Base-by-base conservation (phyloP, 2,797 vertebrate genomes). In the Sparus aurata region DNA sequence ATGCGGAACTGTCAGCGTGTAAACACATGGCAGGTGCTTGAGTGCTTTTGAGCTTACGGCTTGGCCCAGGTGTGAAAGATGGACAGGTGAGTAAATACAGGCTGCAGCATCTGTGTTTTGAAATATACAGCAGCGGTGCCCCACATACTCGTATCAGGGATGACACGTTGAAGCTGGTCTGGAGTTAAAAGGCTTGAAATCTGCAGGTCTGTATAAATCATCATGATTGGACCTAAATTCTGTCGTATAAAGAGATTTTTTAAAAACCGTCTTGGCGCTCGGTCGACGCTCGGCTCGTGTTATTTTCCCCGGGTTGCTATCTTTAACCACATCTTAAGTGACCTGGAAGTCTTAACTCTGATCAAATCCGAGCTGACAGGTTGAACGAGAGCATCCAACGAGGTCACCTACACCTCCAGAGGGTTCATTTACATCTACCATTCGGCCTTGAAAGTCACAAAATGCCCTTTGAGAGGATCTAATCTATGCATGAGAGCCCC, bases 41-140 rank as follows among this genome's bases (percentile, higher is more conserved):
- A 55, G 50, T 84, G 62, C 75, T 87, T 84, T 79, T 58, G 52
- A 70, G 73, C 23, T 58, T 49, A 16, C 55, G 8, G 75, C 45
- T 75, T 69, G 61, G 71, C 45, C 16, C 41, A 53, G 15, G 61
- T 87, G 84, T 83, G 55, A 73, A 71, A 23, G 64, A 70, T 27
- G 23, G 70, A 80, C 88, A 91, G 91, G 88, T 93, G 89, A 85
- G 77, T 53, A 90, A 87, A 92, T 83, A 91, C 67, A 83, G 70
- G 66, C 69, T 27, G 46, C 47, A 50, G 78, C 83, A 76, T 70
- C 80, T 88, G 76, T 86, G 75, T 90, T 85, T 80, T 47, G 82
- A 58, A 85, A 83, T 43, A 71, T 17, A 84, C 52, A 78, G 52
- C 64, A 38, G 34, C 34, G 9, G 27, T 67, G 25, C 62, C 66